Evolutionary conservation across 2,797 vertebrate genomes (phyloP), one percentile per base, ranked within the genome.

Genomic region (Clarias pachynema): DNA sequence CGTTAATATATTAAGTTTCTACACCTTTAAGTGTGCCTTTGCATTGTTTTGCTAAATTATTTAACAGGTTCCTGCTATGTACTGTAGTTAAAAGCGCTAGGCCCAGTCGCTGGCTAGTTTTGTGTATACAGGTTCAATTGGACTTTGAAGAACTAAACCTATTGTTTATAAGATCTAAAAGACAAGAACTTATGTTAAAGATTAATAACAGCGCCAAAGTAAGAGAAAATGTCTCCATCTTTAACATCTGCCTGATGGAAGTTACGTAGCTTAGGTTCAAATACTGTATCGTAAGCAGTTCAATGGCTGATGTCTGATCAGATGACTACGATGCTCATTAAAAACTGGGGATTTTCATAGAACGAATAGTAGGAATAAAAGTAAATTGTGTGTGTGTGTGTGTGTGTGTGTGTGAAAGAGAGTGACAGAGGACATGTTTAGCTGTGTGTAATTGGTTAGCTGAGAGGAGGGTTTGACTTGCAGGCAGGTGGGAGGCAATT

Each of bases 401-500:
- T 78, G 22, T 26, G 66, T 73, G 80, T 81, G 77, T 53, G 68
- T 62, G 37, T 82, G 56, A 29, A 66, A 81, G 83, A 31, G 82
- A 68, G 37, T 44, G 72, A 24, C 16, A 85, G 84, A 84, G 74
- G 65, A 63, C 57, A 93, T 92, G 92, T 92, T 95, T 92, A 92
- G 92, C 89, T 90, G 89, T 86, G 84, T 90, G 90, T 95, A 95
- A 95, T 94, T 94, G 92, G 91, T 87, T 91, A 88, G 91, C 88
- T 90, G 90, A 80, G 92, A 87, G 86, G 85, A 89, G 53, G 62
- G 85, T 83, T 83, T 85, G 84, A 74, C 77, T 84, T 82, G 80
- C 56, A 91, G 92, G 92, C 94, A 96, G 94, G 94, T 95, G 94
- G 92, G 91, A 83, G 90, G 91, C 91, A 88, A 94, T 96, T 95